Evolutionary conservation across 2,113 vertebrate genomes (phyloP).

Genomic region (Aegotheles bennettii): DNA sequence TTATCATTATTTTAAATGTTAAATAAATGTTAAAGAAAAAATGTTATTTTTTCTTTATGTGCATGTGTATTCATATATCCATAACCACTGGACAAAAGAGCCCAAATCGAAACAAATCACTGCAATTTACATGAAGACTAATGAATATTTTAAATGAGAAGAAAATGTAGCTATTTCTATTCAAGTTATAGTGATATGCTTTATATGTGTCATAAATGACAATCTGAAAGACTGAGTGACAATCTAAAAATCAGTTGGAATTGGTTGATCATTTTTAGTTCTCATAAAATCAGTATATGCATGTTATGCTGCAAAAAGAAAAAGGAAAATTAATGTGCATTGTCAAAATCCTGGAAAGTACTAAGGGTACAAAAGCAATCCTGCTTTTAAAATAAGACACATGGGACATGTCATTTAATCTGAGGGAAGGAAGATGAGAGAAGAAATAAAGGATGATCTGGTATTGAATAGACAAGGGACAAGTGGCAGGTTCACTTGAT

Average conservation of each 20-base stretch:
- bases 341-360: not conserved
- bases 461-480: not conserved
- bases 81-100: not conserved
- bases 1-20: no score
- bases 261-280: not conserved
- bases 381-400: slow-evolving; percentile 15
- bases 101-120: not conserved
- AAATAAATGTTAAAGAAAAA: no score
- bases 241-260: not conserved
- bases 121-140: not conserved
- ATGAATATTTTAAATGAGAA: not conserved
- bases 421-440: not conserved
- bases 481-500: not conserved
- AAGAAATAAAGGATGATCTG: slow-evolving; percentile 1
- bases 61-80: not conserved
- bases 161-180: not conserved
- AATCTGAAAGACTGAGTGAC: not conserved
- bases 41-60: not conserved
- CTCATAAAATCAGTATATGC: not conserved
- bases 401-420: not conserved
- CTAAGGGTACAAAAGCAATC: not conserved
- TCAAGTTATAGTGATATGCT: not conserved
- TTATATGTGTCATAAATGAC: not conserved
- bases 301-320: not conserved
- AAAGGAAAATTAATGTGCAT: not conserved